Evolutionary conservation across 2,113 vertebrate species (phyloP), one percentile per base, ranked within the genome.

Genomic region (Poeciliopsis turrubarensis): DNA sequence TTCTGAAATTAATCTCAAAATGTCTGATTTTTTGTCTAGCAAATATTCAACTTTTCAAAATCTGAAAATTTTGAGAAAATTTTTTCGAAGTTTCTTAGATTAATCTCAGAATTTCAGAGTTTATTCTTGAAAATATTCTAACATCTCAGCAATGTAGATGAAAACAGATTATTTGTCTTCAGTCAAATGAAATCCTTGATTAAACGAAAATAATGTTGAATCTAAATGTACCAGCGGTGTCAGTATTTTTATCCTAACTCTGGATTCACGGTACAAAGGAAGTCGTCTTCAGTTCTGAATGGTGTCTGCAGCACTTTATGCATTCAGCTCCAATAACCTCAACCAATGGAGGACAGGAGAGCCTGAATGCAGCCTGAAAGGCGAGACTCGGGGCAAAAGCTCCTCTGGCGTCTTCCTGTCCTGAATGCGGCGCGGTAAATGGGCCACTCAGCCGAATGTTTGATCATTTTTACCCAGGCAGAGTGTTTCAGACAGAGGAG

Each of bases 401-500:
- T 29, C 39, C 44, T 19, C 17, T 29, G 13, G 11, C 13, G 15
- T 22, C 41, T 32, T 1, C 1, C 19, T 74, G 47, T 32, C 32
- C 47, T 69, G 60, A 63, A 70, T 47, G 65, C 22, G 2, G 26
- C 37, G 31, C 32, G 14, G 61, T 37, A 80, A 71, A 37, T 19
- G 37, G 68, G 79, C 34, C 14, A 0, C 60, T 68, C 32, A 39
- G 60, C 32, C 51, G 77, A 10, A 60, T 29, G 54, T 39, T 61
- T 41, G n/a, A 64, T 61, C 26, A 27, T 67, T 79, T 72, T 63
- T 47, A 60, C 54, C 32, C 14, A 65, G 60, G 7, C 32, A 62
- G 26, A 0, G 57, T 5, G 41, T 79, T 65, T 68, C 26, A n/a
- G 65, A 64, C 26, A n/a, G 65, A 64, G 3, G 41, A 79, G 34